Percentiles rank a stretch among this genome's conserved stretches.
Conservation (phyloP, 2,888 invertebrate species). For the Autographa pulchrina region DNA sequence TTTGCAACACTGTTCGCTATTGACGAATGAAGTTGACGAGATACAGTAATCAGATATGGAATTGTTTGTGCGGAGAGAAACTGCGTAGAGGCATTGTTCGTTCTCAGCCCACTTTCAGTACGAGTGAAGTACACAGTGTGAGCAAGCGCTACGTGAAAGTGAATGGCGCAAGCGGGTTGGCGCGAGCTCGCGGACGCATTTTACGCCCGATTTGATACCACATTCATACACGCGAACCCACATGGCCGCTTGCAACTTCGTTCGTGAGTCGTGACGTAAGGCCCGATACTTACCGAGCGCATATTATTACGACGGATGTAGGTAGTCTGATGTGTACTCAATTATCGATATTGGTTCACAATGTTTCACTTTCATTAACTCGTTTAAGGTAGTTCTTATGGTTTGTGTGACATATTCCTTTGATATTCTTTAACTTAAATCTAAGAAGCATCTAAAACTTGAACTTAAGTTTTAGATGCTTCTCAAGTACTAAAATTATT, state of each 20-base stretch:
- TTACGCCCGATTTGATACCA: conserved; percentile 80
- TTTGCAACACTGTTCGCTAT: conserved; percentile 11
- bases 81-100: conserved; percentile 80
- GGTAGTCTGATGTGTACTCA: conserved; percentile 62
- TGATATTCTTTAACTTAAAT: background rate
- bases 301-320: conserved; percentile 46
- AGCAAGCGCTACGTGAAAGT: conserved; percentile 82
- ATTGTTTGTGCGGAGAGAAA: conserved; percentile 86
- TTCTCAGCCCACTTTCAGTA: conserved; percentile 84
- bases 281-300: conserved; percentile 53
- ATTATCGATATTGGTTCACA: conserved; percentile 31
- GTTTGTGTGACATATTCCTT: background rate
- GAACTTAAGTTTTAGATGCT: too few relatives aligned
- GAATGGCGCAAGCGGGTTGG: conserved; percentile 81
- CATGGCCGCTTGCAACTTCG: conserved; percentile 62
- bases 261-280: conserved; percentile 71
- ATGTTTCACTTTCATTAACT: conserved; percentile 46
- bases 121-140: conserved; percentile 66
- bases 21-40: conserved; percentile 60
- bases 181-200: conserved; percentile 76
- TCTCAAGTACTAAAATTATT: too few relatives aligned
- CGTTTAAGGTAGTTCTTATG: too few relatives aligned
- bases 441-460: background rate
- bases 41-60: conserved; percentile 67
- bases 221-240: conserved; percentile 79